phyloP scores from a whole-genome alignment of 1,140 invertebrate species.

The Drosophila ohnishii region DNA sequence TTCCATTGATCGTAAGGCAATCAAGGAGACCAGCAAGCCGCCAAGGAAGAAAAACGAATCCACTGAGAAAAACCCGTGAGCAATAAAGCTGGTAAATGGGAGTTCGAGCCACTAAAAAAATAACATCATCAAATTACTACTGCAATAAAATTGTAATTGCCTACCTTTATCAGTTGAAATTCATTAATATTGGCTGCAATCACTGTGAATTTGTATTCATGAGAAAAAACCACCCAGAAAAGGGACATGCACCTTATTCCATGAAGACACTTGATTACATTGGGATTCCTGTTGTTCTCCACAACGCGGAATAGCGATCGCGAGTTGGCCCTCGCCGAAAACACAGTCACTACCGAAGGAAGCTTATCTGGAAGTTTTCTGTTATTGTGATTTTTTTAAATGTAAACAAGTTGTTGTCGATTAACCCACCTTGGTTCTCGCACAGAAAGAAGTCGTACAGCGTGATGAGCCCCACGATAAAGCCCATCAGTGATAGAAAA shows the following conservation, averaged over 20 bases:
- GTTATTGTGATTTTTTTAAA: neutral
- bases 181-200: slow-evolving; percentile 57
- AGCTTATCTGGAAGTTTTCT: slow-evolving; percentile 19
- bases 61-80: slow-evolving; percentile 86
- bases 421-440: slow-evolving; percentile 41
- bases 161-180: slow-evolving; percentile 12
- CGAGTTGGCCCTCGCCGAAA: slow-evolving; percentile 51
- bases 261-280: slow-evolving; percentile 83
- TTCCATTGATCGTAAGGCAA: slow-evolving; percentile 87
- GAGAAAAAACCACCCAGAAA: slow-evolving; percentile 87
- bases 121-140: neutral
- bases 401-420: neutral
- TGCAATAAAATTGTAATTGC: neutral
- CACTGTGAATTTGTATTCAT: slow-evolving; percentile 78
- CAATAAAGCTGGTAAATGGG: slow-evolving; percentile 84
- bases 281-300: slow-evolving; percentile 32
- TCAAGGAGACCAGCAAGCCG: slow-evolving; percentile 86
- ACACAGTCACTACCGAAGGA: slow-evolving; percentile 33
- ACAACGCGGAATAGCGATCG: slow-evolving; percentile 42
- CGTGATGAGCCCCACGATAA: slow-evolving; percentile 25
- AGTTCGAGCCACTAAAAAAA: slow-evolving; percentile 64
- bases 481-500: slow-evolving; percentile 33
- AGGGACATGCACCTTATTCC: slow-evolving; percentile 86
- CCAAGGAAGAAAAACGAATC: slow-evolving; percentile 88
- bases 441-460: slow-evolving; percentile 49